These are phyloP conservation scores for Gephyroberyx darwinii DNA, from an alignment of 2,797 vertebrate species.

Conservation along the genomic window DNA sequence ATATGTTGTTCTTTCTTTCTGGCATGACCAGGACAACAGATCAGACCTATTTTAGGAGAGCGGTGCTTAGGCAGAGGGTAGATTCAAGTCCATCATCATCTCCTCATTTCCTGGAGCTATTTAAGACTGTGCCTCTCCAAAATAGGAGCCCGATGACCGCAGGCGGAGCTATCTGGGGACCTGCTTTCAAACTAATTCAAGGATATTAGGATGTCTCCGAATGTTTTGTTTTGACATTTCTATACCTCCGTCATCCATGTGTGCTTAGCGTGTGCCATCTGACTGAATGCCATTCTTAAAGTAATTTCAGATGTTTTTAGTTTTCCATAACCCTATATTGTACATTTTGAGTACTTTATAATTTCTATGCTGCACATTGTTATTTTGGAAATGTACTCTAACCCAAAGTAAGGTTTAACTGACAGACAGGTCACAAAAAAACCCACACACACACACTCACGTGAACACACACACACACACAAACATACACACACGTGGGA, in stretches of 20 bases:
- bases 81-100: slow-evolving; percentile 81
- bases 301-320: slow-evolving; percentile 80
- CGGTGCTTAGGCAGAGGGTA: slow-evolving; percentile 71
- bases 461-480: slow-evolving; percentile 17
- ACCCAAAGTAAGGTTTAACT: slow-evolving; percentile 85
- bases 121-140: slow-evolving; percentile 73
- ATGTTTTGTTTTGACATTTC: slow-evolving; percentile 81
- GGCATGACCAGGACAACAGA: slow-evolving; percentile 67
- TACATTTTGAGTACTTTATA: slow-evolving; percentile 86
- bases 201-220: slow-evolving; percentile 79
- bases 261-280: slow-evolving; percentile 70
- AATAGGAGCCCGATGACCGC: slow-evolving; percentile 74
- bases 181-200: slow-evolving; percentile 76
- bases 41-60: slow-evolving; percentile 73
- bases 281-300: slow-evolving; percentile 78
- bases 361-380: slow-evolving; percentile 85
- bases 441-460: slow-evolving; percentile 14
- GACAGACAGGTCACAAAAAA: slow-evolving; percentile 75
- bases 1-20: slow-evolving; percentile 60
- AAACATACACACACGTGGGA: slow-evolving; percentile 2
- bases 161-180: slow-evolving; percentile 73
- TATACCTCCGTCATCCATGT: slow-evolving; percentile 67
- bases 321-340: slow-evolving; percentile 85
- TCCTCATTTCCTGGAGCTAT: slow-evolving; percentile 82
- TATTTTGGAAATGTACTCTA: slow-evolving; percentile 86